These are phyloP conservation scores for Cheilosia variabilis DNA, from an alignment of 2,888 invertebrate species.

Conservation along the genomic window DNA sequence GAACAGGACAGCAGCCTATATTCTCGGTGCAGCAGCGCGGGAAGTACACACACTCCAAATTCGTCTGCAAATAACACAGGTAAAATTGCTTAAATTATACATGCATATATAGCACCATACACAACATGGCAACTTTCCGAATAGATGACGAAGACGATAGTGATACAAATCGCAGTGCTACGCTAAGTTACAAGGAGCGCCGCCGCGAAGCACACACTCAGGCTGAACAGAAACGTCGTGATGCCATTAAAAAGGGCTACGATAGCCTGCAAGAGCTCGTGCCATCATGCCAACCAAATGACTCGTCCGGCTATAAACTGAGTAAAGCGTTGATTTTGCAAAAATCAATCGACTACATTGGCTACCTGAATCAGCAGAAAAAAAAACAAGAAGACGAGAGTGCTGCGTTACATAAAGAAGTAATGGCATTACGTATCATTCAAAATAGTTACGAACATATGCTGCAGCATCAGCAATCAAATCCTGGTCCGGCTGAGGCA, in stretches of 20 bases:
- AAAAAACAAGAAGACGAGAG: conserved; percentile 98
- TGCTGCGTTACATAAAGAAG: conserved; percentile 94
- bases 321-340: conserved; percentile 97
- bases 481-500: conserved; percentile 94
- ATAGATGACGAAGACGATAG: conserved; percentile 87
- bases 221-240: conserved; percentile 97
- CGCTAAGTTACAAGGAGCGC: conserved; percentile 95
- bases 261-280: conserved; percentile 96
- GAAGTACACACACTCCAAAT: conserved; percentile 90
- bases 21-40: conserved; percentile 90
- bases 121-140: conserved; percentile 66
- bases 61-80: conserved; percentile 93
- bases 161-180: conserved; percentile 84
- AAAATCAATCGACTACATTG: conserved; percentile 96
- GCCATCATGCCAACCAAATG: conserved; percentile 96
- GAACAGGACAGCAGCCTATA: conserved; percentile 86
- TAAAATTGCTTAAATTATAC: conserved; percentile 77
- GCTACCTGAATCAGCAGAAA: conserved; percentile 95
- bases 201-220: conserved; percentile 97
- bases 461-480: conserved; percentile 96
- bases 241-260: conserved; percentile 98
- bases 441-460: conserved; percentile 98
- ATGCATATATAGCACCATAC: conserved; percentile 48
- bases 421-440: conserved; percentile 96
- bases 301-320: conserved; percentile 95